Evolutionary conservation across 2,797 vertebrate genomes (phyloP).

Genomic region (Epinephelus malabaricus): DNA sequence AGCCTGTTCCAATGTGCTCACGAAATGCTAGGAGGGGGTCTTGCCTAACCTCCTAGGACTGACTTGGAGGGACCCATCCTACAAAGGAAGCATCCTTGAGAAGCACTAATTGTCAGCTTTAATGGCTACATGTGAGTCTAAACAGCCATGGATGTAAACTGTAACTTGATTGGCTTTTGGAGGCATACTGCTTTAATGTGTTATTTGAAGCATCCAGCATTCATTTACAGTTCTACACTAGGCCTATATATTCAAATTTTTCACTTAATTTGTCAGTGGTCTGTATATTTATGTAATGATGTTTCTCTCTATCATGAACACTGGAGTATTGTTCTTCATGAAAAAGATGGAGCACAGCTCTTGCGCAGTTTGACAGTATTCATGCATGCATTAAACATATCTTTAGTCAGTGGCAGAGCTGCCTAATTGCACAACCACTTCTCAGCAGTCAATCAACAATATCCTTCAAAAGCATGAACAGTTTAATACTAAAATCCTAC

Average conservation of each 20-base stretch:
- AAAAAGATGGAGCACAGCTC: not conserved
- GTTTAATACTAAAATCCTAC: constrained; percentile 44
- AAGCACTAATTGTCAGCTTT: too few relatives aligned
- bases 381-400: not conserved
- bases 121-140: too few relatives aligned
- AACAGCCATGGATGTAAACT: too few relatives aligned
- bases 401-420: not conserved
- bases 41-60: too few relatives aligned
- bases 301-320: not conserved
- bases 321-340: not conserved
- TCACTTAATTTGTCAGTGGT: not conserved
- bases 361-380: not conserved
- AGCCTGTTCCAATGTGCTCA: too few relatives aligned
- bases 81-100: too few relatives aligned
- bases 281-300: not conserved
- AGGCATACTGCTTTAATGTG: not conserved
- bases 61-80: too few relatives aligned
- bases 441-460: constrained; percentile 34
- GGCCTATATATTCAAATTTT: not conserved
- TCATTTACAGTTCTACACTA: not conserved
- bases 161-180: too few relatives aligned
- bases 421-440: not conserved
- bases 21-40: too few relatives aligned
- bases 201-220: not conserved
- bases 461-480: constrained; percentile 26